Conservation (phyloP, 1,140 invertebrate genomes). For the Papilio polyxenes region DNA sequence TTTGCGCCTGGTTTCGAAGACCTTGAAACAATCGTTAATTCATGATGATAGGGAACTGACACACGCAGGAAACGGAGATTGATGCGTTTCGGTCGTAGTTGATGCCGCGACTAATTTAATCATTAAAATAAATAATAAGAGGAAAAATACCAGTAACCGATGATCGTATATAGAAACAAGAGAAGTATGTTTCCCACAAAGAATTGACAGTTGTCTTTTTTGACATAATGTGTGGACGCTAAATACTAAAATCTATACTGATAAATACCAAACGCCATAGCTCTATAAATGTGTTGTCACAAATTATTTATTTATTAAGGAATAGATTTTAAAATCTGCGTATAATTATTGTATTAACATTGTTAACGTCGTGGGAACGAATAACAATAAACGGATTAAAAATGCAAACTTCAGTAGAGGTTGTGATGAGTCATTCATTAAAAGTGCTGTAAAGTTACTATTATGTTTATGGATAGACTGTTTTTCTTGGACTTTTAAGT, state of each 20-base stretch:
- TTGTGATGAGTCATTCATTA: neutral
- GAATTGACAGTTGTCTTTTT: no score
- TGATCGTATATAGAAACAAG: no score
- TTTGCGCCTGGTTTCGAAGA: slow-evolving; percentile 1
- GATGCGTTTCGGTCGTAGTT: neutral
- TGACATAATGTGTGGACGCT: no score
- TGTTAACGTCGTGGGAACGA: slow-evolving; percentile 7
- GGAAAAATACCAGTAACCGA: neutral
- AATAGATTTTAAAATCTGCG: neutral
- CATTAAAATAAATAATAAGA: neutral
- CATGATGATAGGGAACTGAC: neutral
- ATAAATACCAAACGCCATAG: neutral
- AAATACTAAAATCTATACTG: neutral
- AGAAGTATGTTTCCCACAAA: no score
- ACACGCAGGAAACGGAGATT: slow-evolving; percentile 16
- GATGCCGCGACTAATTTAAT: neutral
- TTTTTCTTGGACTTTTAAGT: neutral
- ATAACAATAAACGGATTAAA: neutral
- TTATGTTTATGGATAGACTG: neutral
- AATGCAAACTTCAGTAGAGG: neutral
- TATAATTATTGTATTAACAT: neutral
- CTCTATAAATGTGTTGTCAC: no score
- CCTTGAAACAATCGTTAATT: slow-evolving; percentile 19
- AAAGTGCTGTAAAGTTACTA: neutral
- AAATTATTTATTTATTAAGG: neutral